Conservation (phyloP, 2,113 vertebrate genomes). For the Nanorana parkeri region DNA sequence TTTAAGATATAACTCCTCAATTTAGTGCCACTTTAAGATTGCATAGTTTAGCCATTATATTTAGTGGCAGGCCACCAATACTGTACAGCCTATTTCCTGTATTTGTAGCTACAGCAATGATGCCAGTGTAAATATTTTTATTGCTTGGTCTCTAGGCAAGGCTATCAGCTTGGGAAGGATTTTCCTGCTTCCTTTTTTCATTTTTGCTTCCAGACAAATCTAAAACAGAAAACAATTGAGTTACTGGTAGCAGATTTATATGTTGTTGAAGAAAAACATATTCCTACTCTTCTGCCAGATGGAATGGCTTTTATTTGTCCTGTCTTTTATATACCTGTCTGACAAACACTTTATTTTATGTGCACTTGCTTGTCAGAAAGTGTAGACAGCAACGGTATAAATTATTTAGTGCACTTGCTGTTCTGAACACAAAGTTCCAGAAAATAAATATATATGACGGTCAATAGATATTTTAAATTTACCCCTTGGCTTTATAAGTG, state of each 20-base stretch:
- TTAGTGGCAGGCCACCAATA: too few relatives aligned
- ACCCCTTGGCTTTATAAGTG: too few relatives aligned
- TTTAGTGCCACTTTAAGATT: too few relatives aligned
- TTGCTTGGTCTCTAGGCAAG: not conserved
- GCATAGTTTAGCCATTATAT: too few relatives aligned
- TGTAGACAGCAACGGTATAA: not conserved
- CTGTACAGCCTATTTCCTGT: too few relatives aligned
- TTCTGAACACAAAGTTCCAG: too few relatives aligned
- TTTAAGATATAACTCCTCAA: too few relatives aligned
- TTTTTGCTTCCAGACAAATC: not conserved
- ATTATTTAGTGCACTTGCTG: too few relatives aligned
- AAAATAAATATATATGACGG: too few relatives aligned
- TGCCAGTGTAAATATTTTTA: not conserved
- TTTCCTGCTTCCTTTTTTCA: not conserved
- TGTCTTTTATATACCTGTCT: not conserved
- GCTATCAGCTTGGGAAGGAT: not conserved
- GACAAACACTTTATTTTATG: not conserved
- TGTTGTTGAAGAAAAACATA: not conserved
- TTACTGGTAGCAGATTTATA: not conserved
- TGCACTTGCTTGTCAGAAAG: not conserved
- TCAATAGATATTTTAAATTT: too few relatives aligned
- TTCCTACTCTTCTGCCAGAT: not conserved
- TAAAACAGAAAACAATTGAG: not conserved
- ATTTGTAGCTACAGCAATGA: not conserved
- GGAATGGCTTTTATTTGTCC: not conserved